Conservation (phyloP, 2,888 invertebrate species). For the Cordilura impudica region DNA sequence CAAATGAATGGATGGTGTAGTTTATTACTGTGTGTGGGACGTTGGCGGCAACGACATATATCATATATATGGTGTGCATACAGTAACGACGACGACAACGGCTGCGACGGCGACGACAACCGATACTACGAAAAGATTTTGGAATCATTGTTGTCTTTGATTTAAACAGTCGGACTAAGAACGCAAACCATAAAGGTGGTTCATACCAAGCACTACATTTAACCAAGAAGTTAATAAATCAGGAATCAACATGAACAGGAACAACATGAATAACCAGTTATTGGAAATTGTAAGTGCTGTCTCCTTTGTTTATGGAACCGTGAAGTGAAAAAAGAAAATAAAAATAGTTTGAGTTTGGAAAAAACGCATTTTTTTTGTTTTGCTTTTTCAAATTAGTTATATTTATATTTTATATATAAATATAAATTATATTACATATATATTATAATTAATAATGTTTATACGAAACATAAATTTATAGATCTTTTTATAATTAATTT, state of each 20-base stretch:
- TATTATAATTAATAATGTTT: no score
- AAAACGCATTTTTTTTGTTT: no score
- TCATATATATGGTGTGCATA: background rate
- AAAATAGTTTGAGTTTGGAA: background rate
- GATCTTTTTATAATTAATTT: no score
- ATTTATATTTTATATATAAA: no score
- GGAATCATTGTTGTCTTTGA: slow-evolving; percentile 52
- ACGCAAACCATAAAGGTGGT: slow-evolving; percentile 53
- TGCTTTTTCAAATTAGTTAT: no score
- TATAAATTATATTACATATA: no score
- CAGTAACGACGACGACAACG: slow-evolving; percentile 37
- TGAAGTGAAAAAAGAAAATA: background rate
- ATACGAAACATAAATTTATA: no score
- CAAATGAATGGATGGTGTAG: background rate
- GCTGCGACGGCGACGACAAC: background rate
- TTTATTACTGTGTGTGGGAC: slow-evolving; percentile 51
- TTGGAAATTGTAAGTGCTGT: slow-evolving; percentile 54
- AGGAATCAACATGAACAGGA: background rate
- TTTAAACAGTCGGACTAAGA: slow-evolving; percentile 64
- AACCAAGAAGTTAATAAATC: slow-evolving; percentile 4
- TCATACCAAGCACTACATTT: slow-evolving; percentile 26
- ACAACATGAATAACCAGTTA: slow-evolving; percentile 70
- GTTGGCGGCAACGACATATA: slow-evolving; percentile 26
- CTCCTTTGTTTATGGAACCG: background rate
- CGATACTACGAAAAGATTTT: slow-evolving; percentile 43